Base-by-base conservation (phyloP, 2,113 vertebrate species). In the Apteryx owenii region DNA sequence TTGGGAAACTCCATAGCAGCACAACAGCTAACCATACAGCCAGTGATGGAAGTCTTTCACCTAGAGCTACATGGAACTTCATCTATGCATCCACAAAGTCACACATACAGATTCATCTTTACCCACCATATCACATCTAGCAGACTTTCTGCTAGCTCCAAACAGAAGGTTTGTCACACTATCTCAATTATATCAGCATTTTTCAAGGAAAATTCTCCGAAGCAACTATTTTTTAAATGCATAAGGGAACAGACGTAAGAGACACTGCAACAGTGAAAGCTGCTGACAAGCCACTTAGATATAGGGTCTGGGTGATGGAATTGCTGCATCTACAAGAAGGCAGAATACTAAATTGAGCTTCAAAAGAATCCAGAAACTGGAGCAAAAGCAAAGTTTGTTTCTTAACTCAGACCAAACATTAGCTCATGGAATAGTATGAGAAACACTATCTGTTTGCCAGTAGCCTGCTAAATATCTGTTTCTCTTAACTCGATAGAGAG, bases 201-300 rank as follows among this genome's bases (percentile, higher is more conserved):
- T 93, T 84, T 48, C 56, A 83, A 86, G 23, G 61, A 66, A 96
- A 94, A 86, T 51, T 90, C 69, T 84, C 83, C 60, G 69, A 88
- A 90, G 40, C 21, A 66, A 77, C 42, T 58, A 13, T 78, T 83
- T 89, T 90, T 86, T 58, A 88, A 93, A 85, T 60, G 87, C 15
- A 10, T 73, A 86, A 81, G 13, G 40, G 51, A 84, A 83, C 26
- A 93, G 69, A 88, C 42, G 33, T 53, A 71, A 88, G 33, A 85
- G 23, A 94, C 64, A 94, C 40, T 88, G 64, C 75, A 88, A 44
- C 0, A 69, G 71, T 0, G 72, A 44, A 78, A 96, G 85, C 29
- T 81, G 91, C 79, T 95, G 91, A 91, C 89, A 90, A 83, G 54
- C 46, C 75, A 91, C n/a, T 58, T 12, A 62, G 40, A 73, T 36